phyloP scores from a whole-genome alignment of 2,888 invertebrate species.

The Capitulum mitella region DNA sequence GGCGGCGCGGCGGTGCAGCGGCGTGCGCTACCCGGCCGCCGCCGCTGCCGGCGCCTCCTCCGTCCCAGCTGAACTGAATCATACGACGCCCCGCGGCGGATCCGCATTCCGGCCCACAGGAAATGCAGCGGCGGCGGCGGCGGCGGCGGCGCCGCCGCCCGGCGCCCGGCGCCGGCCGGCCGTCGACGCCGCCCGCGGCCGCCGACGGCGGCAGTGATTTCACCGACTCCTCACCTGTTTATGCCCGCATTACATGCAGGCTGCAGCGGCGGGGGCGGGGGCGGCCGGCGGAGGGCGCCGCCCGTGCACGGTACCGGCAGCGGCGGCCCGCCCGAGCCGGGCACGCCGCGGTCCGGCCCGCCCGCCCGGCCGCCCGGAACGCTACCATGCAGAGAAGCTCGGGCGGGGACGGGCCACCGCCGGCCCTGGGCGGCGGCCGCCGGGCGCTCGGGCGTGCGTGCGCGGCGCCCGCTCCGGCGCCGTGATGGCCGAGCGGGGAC shows the following conservation, averaged over 20 bases:
- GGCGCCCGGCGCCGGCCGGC: neutral
- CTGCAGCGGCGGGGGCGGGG: neutral
- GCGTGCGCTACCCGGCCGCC: neutral
- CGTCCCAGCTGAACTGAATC: conserved; percentile 3
- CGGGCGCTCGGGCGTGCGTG: too few species aligned
- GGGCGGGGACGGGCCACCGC: too few species aligned
- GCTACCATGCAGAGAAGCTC: neutral
- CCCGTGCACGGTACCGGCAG: neutral
- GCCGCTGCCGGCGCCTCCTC: neutral
- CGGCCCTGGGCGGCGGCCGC: too few species aligned
- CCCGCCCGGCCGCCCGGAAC: neutral
- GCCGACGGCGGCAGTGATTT: neutral
- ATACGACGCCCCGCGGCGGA: neutral
- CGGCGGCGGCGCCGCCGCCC: neutral
- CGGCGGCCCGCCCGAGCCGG: neutral
- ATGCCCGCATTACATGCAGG: neutral
- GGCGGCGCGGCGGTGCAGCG: neutral
- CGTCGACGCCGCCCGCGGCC: neutral
- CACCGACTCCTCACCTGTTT: neutral
- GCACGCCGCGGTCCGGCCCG: neutral
- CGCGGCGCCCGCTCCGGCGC: neutral
- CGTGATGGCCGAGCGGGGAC: neutral
- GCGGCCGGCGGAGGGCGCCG: neutral
- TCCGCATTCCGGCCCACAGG: conserved; percentile 4
- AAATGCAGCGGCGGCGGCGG: neutral